Conservation (phyloP, 1,140 invertebrate species). For the Anastatus disparis region DNA sequence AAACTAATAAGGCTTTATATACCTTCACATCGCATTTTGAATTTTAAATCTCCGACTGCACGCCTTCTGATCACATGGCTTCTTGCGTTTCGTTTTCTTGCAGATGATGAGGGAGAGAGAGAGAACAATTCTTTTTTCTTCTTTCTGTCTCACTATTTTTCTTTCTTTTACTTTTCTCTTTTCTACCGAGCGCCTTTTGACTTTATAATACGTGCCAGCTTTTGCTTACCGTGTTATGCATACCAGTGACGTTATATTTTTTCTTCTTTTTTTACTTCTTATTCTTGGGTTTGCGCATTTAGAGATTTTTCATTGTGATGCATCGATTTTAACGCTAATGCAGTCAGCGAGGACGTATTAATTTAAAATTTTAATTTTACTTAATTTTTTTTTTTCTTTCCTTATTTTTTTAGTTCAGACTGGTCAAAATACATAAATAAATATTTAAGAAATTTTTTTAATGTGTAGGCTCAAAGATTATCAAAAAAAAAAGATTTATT, state of each 20-base stretch:
- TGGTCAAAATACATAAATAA: too few species aligned
- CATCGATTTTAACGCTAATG: neutral
- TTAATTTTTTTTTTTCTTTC: too few species aligned
- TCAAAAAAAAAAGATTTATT: too few species aligned
- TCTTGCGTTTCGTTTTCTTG: neutral
- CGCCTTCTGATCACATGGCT: too few species aligned
- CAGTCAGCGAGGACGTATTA: too few species aligned
- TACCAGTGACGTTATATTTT: neutral
- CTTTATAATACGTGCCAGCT: neutral
- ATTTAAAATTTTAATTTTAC: too few species aligned
- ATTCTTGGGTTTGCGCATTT: neutral
- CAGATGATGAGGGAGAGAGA: neutral
- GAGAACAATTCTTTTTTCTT: neutral
- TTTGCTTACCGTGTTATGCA: neutral
- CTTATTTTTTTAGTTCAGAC: too few species aligned
- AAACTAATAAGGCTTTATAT: neutral
- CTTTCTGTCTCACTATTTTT: neutral
- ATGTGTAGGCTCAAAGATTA: too few species aligned
- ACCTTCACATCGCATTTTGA: neutral
- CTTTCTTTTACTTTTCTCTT: too few species aligned
- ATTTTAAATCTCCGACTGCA: neutral
- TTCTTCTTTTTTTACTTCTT: neutral
- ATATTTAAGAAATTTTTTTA: too few species aligned
- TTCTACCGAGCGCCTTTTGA: constrained; percentile 16
- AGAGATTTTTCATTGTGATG: neutral